Base-by-base conservation (phyloP, 1,140 invertebrate species). In the Dufourea novaeangliae region DNA sequence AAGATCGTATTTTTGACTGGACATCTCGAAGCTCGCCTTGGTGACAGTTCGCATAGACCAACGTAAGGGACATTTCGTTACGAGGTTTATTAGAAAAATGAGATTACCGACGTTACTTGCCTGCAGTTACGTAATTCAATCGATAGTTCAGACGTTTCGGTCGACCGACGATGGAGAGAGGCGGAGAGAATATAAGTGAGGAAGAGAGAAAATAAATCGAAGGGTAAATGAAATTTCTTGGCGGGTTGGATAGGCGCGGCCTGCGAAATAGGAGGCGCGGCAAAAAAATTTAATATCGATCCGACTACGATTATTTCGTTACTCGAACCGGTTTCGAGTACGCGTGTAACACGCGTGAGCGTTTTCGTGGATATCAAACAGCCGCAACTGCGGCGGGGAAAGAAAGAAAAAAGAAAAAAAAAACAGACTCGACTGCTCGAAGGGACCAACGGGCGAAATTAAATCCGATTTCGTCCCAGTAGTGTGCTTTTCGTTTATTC, bases 131-230 rank as follows among this genome's bases (percentile, higher is more conserved):
- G 83, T 85, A 85, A 85, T 85, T 85, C 84, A 79, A 85, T 85
- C 84, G 83, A 85, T 85, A 85, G 75, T 82, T 85, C 78, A 85
- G 75, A 79, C 83, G 83, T 85, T 85, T 76, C 83, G 82, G 74
- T 41, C 78, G 68, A 70, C 70, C 83, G 82, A 80, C 78, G 69
- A 52, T 61, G n/a, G 69, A 62, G 62, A 74, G 74, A 78, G 44
- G 25, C 50, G 39, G 52, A 75, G 34, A 46, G 50, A 37, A 14
- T 6, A 6, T n/a, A n/a, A 50, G 46, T 7, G 37, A n/a, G 1
- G 20, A n/a, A 50, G 64, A 71, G 34, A 22, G 50, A 8, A 6
- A 22, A 37, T 59, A 72, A 29, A 52, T 22, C 25, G 64, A 63
- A 25, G 54, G 41, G 32, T 20, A 34, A 25, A 74, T 75, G 44